phyloP scores from a whole-genome alignment of 2,888 invertebrate species.

The Pinctada fucata region DNA sequence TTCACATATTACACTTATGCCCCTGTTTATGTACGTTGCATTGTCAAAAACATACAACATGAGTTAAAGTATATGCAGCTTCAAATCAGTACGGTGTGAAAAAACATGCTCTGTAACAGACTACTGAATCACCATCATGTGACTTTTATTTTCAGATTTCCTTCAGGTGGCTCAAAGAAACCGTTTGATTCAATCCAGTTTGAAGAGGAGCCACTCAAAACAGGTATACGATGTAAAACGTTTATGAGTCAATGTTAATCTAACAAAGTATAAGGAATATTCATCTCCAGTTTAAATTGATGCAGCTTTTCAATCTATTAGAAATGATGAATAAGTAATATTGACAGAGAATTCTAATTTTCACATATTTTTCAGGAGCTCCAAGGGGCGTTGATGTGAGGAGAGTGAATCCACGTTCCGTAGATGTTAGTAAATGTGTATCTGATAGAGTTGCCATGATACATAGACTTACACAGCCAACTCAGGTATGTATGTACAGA shows the following conservation, averaged over 20 bases:
- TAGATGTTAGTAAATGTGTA: slow-evolving; percentile 70
- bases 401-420: slow-evolving; percentile 57
- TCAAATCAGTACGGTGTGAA: too few relatives aligned
- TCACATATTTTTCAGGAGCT: not conserved
- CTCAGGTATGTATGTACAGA: slow-evolving; percentile 18
- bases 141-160: slow-evolving; percentile 63
- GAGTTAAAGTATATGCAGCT: too few relatives aligned
- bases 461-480: slow-evolving; percentile 63
- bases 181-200: slow-evolving; percentile 73
- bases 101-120: too few relatives aligned
- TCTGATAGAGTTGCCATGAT: slow-evolving; percentile 70
- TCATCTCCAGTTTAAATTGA: too few relatives aligned
- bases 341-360: too few relatives aligned
- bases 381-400: slow-evolving; percentile 37
- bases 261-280: too few relatives aligned
- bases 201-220: slow-evolving; percentile 31
- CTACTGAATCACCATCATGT: too few relatives aligned
- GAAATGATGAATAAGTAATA: not conserved
- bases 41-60: too few relatives aligned
- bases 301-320: not conserved
- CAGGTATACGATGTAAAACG: not conserved
- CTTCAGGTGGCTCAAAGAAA: slow-evolving; percentile 68
- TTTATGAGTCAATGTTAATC: too few relatives aligned
- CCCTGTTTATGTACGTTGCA: too few relatives aligned
- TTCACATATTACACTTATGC: too few relatives aligned